Evolutionary conservation across 2,113 vertebrate species (phyloP).

Genomic region (Thunnus thynnus): DNA sequence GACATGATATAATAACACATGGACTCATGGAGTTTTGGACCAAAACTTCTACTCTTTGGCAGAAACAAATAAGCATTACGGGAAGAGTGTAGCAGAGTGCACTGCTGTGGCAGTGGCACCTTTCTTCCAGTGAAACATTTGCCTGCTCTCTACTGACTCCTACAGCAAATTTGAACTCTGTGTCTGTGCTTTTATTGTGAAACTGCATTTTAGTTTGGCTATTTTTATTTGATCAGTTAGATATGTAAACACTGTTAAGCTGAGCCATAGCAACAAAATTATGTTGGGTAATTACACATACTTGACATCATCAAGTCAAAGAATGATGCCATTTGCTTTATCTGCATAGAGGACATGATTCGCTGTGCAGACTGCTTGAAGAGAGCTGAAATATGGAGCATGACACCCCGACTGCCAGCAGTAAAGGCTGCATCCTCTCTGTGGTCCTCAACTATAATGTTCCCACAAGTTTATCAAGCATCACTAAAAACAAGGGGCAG

Average conservation of each 20-base stretch:
- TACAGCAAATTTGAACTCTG: slow-evolving; percentile 56
- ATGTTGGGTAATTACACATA: background rate
- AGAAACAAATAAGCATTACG: slow-evolving; percentile 35
- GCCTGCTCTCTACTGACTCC: slow-evolving; percentile 76
- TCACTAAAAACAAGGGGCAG: slow-evolving; percentile 13
- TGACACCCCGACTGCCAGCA: background rate
- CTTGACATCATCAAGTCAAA: background rate
- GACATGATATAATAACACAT: slow-evolving; percentile 29
- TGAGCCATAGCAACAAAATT: background rate
- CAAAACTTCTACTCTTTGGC: slow-evolving; percentile 33
- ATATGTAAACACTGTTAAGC: slow-evolving; percentile 1
- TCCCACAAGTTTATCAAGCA: slow-evolving; percentile 40
- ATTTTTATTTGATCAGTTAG: slow-evolving; percentile 8
- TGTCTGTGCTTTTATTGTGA: slow-evolving; percentile 37
- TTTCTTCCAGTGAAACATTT: slow-evolving; percentile 40
- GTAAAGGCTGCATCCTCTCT: background rate
- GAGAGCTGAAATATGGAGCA: slow-evolving; percentile 11
- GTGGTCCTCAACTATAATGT: slow-evolving; percentile 44
- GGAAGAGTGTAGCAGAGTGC: slow-evolving; percentile 4
- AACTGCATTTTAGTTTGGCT: background rate
- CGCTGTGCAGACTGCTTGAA: background rate
- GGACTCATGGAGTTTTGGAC: slow-evolving; percentile 29
- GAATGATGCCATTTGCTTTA: slow-evolving; percentile 14
- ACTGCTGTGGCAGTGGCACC: slow-evolving; percentile 29
- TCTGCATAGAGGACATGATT: background rate